Evolutionary conservation across 2,888 invertebrate species (phyloP), one percentile per base, ranked within the genome.

Genomic region (Oligia latruncula): DNA sequence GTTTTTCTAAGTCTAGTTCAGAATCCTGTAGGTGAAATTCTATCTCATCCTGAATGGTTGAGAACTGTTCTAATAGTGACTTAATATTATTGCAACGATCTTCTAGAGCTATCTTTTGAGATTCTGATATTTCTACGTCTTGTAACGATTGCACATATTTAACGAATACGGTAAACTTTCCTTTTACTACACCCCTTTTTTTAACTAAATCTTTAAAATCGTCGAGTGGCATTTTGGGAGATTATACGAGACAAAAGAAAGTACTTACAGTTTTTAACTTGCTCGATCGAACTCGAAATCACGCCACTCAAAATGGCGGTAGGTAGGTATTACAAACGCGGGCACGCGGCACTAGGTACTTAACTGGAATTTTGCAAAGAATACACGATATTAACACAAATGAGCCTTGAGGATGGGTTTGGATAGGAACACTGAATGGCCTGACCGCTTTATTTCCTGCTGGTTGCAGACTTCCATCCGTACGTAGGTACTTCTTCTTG

Each of bases 81-180:
- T n/a, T n/a, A n/a, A n/a, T n/a, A n/a, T n/a, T n/a, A n/a, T 70
- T 55, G 46, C 60, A 71, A 43, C 77, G 77, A 62, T 77, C 71
- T 64, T 77, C 64, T 40, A 77, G 9, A 71, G 64, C 71, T 23
- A 71, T 65, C 29, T 65, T 71, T 77, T 71, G 77, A 65, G 71
- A 65, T 40, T 71, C 76, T 64, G 76, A n/a, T 64, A 52, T 62
- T 71, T 76, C 64, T 52, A 64, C 20, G 35, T 65, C 55, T 71
- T 64, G 64, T 65, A 70, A 60, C 23, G 67, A 75, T 46, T 75
- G 67, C 46, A 67, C 74, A 8, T 60, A 58, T 68, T 75, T 67
- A 46, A 60, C 15, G 29, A 74, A 67, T 29, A 67, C 58, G 60
- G 67, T 60, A 35, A 75, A 68, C 35, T 60, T 68, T 49, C 68